Percentiles rank a stretch among this genome's conserved stretches.
phyloP scores from a whole-genome alignment of 2,888 invertebrate genomes.

The Pachycephus smyrnensis region DNA sequence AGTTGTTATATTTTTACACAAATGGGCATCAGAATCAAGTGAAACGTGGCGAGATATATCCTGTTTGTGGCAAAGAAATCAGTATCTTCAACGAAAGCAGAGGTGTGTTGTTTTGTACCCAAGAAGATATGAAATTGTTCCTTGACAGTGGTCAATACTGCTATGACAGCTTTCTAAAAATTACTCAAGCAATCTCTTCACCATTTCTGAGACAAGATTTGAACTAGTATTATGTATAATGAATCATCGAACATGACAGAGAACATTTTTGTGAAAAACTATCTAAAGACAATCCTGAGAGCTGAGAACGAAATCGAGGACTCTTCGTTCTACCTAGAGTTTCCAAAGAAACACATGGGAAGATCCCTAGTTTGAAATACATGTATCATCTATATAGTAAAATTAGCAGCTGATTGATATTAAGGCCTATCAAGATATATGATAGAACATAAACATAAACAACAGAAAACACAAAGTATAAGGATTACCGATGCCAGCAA shows the following conservation, averaged over 20 bases:
- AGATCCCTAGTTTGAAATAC: neutral
- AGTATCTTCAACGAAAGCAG: neutral
- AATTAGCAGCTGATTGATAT: neutral
- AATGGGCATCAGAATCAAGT: neutral
- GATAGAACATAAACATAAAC: neutral
- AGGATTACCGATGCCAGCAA: neutral
- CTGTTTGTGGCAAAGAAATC: neutral
- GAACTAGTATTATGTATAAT: too few species aligned
- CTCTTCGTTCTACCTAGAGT: neutral
- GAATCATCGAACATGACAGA: too few species aligned
- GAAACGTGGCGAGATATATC: neutral
- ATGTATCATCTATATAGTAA: neutral
- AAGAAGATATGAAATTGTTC: neutral
- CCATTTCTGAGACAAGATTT: neutral
- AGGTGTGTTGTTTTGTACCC: neutral
- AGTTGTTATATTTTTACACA: neutral
- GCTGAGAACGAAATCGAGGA: neutral
- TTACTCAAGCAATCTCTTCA: neutral
- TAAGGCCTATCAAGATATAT: neutral
- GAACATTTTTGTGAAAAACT: too few species aligned
- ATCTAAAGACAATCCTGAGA: too few species aligned
- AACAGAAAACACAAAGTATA: neutral
- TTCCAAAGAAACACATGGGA: neutral
- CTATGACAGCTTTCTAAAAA: neutral
- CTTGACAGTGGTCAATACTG: neutral